phyloP scores from a whole-genome alignment of 2,888 invertebrate genomes.

The Mycogona germanica region DNA sequence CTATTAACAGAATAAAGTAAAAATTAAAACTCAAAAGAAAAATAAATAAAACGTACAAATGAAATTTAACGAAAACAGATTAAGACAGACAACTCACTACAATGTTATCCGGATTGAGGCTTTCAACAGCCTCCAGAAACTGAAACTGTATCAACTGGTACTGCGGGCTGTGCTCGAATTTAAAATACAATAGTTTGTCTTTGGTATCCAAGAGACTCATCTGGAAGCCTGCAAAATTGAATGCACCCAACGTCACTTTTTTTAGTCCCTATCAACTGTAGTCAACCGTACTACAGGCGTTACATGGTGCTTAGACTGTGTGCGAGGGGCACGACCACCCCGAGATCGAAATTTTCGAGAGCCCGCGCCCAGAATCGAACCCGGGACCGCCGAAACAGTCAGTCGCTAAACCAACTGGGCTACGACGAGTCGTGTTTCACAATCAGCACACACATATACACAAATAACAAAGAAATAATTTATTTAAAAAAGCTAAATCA shows the following conservation, averaged over 20 bases:
- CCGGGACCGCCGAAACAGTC: too few species aligned
- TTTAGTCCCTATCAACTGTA: too few species aligned
- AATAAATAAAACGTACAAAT: not conserved
- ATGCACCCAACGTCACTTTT: not conserved
- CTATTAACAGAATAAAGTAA: slow-evolving; percentile 31
- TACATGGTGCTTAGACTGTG: too few species aligned
- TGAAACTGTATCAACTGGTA: slow-evolving; percentile 60
- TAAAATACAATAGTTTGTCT: slow-evolving; percentile 48
- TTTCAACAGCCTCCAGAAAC: slow-evolving; percentile 66
- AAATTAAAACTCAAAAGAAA: not conserved
- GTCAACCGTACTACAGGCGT: too few species aligned
- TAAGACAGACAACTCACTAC: slow-evolving; percentile 41
- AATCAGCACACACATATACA: too few species aligned
- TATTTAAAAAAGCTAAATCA: too few species aligned
- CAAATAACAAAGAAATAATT: too few species aligned
- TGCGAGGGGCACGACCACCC: too few species aligned
- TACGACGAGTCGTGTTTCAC: too few species aligned
- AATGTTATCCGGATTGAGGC: slow-evolving; percentile 62
- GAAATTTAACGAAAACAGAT: not conserved
- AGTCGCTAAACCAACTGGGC: too few species aligned
- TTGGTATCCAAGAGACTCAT: slow-evolving; percentile 50
- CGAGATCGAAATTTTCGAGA: too few species aligned
- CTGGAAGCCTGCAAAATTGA: slow-evolving; percentile 41
- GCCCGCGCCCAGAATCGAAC: too few species aligned
- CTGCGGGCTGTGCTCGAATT: slow-evolving; percentile 57